Conservation (phyloP, 53 echinoderm and acorn worm genomes). For the Echinarachnius parma region DNA sequence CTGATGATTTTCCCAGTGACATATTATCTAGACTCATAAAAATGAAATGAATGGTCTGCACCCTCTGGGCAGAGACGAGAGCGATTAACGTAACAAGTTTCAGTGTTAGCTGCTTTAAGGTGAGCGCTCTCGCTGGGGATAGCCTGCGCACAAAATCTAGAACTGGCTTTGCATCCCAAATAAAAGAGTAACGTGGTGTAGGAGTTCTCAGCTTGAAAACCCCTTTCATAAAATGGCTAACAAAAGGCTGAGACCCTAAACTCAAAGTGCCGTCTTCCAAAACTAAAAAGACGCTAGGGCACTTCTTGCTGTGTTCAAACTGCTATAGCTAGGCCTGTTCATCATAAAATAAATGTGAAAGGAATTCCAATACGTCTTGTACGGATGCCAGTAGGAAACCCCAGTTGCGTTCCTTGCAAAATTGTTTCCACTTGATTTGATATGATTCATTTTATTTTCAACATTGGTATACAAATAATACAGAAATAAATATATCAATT, state of each 20-base stretch:
- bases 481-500: too few relatives aligned
- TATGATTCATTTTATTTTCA: too few relatives aligned
- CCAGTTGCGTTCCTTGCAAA: conserved; percentile 12
- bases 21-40: too few relatives aligned
- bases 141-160: conserved; percentile 22
- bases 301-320: conserved; percentile 42
- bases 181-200: conserved; percentile 12
- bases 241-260: conserved; percentile 37
- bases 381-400: too few relatives aligned
- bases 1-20: conserved; percentile 18
- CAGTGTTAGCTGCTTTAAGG: neutral
- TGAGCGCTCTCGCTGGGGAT: conserved; percentile 16
- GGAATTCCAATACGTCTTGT: conserved; percentile 3
- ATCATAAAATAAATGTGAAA: conserved; percentile 2
- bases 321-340: conserved; percentile 8
- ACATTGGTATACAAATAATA: too few relatives aligned
- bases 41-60: conserved; percentile 32
- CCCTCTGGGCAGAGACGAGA: conserved; percentile 27
- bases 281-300: conserved; percentile 26
- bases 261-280: conserved; percentile 9
- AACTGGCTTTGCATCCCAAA: conserved; percentile 46
- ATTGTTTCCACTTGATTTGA: conserved; percentile 22
- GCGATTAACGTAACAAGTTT: conserved; percentile 29
- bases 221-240: conserved; percentile 35
- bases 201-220: conserved; percentile 30